These are phyloP conservation scores for Trichogramma pretiosum DNA, from an alignment of 1,140 invertebrate genomes.

Conservation along the genomic window DNA sequence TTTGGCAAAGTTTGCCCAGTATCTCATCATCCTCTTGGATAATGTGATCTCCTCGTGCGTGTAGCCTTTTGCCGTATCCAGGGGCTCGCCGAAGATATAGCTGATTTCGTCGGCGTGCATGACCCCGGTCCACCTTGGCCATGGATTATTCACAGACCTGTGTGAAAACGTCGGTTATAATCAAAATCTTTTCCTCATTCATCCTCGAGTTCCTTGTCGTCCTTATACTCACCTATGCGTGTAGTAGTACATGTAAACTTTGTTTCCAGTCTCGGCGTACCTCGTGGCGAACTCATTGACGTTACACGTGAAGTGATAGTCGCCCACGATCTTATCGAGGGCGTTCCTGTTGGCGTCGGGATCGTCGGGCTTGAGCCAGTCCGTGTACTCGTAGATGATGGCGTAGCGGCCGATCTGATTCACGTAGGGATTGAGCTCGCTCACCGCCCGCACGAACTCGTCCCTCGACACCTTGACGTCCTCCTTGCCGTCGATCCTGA, in stretches of 20 bases:
- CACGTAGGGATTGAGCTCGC: conserved; percentile 74
- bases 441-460: conserved; percentile 67
- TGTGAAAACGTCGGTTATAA: no score
- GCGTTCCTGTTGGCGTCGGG: conserved; percentile 72
- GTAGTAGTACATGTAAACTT: conserved; percentile 93
- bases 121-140: conserved; percentile 93
- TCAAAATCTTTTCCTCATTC: background rate
- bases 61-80: conserved; percentile 72
- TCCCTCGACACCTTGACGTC: conserved; percentile 69
- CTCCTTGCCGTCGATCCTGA: conserved; percentile 63
- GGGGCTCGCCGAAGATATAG: conserved; percentile 87
- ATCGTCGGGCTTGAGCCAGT: conserved; percentile 84
- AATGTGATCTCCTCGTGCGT: conserved; percentile 70
- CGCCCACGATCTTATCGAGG: conserved; percentile 91
- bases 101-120: conserved; percentile 94
- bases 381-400: conserved; percentile 84
- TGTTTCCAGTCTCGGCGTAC: conserved; percentile 79
- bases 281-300: conserved; percentile 84
- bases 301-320: conserved; percentile 92
- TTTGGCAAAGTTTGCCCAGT: conserved; percentile 94
- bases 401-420: conserved; percentile 73
- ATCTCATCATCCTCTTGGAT: conserved; percentile 80
- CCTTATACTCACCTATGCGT: conserved; percentile 57
- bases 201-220: background rate
- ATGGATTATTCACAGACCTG: conserved; percentile 68